Evolutionary conservation across 1,140 invertebrate genomes (phyloP), one percentile per base, ranked within the genome.

Genomic region (Augochlora pura): DNA sequence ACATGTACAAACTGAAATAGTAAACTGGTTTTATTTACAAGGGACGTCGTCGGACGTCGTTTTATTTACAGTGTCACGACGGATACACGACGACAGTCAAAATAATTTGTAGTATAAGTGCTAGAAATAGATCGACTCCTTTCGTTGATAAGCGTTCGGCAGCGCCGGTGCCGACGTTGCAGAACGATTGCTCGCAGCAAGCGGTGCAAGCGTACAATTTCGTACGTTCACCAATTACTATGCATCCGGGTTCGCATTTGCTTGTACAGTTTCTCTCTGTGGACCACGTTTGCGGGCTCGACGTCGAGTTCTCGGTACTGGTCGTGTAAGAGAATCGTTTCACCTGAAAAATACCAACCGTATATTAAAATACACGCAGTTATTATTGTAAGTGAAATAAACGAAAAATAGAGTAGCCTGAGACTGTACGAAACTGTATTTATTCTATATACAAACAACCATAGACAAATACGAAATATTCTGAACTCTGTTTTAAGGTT

Each of bases 131-230:
- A 72, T 92, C 90, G 49, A 91, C 87, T 42, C 90, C 85, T 66
- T 85, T 91, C 2, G 81, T 86, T 12, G 79, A 85, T 46, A 92
- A 80, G 16, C 91, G 85, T 38, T 89, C 84, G 42, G 90, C 92
- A 23, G 91, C 90, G 3, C 94, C 94, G 70, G 94, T 96, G 2
- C 96, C 96, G 63, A 94, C 94, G 90, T 97, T 97, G 91, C 97
- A 98, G 0, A 96, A 94, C n/a, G 95, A 95, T 25, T 94, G 94
- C 76, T 95, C 94, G 89, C 97, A 98, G 87, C 97, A 98, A 1
- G 96, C 95, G 0, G 96, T 97, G 88, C 97, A 97, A 5, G 96
- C 96, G 88, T 97, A 96, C 0, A 98, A 91, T 88, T 98, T 97
- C 0, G 96, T 97, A 38, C 97, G 91, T 90, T 98, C 97, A 0